Base-by-base conservation (phyloP, 1,140 invertebrate species). In the Pachypsylla venusta region DNA sequence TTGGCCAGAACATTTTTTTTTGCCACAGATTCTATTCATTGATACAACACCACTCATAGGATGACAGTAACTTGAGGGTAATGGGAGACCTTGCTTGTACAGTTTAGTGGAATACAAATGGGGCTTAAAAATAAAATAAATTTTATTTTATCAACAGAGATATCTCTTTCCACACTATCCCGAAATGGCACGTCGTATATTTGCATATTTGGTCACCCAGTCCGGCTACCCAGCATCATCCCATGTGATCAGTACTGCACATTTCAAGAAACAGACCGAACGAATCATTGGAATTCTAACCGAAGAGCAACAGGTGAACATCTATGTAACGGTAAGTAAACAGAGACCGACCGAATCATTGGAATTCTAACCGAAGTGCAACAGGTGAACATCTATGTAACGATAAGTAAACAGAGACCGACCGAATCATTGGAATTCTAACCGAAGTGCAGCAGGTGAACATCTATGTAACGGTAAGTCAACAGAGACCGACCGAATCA, bases 151-250 rank as follows among this genome's bases (percentile, higher is more conserved):
- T 58, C 58, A 65, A 73, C 73, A 85, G 78, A 77, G 77, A 63
- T 84, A 84, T 71, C 71, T 89, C 61, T 87, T 89, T 71, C 83
- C 85, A n/a, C 78, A 79, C 68, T 84, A 87, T 71, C 76, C 79
- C 1, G 79, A 86, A 61, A 73, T 89, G 59, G 83, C 80, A 16
- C 74, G 78, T 25, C 79, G 79, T 62, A 71, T 88, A 57, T 87
- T 80, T 65, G 70, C 70, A 58, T 78, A 81, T 68, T 74, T 87
- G 57, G 78, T 80, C 63, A 70, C 70, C 56, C 68, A 69, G 24
- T 79, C 79, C 13, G 77, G 78, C 62, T 75, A 57, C 40, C 62
- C 77, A 54, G 80, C 77, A 60, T 80, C 78, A 19, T 70, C 73
- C 27, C 75, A 84, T 65, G 73, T 85, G 35, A 64, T 66, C 14